phyloP scores from a whole-genome alignment of 1,140 invertebrate species.

The Sogatella furcifera region DNA sequence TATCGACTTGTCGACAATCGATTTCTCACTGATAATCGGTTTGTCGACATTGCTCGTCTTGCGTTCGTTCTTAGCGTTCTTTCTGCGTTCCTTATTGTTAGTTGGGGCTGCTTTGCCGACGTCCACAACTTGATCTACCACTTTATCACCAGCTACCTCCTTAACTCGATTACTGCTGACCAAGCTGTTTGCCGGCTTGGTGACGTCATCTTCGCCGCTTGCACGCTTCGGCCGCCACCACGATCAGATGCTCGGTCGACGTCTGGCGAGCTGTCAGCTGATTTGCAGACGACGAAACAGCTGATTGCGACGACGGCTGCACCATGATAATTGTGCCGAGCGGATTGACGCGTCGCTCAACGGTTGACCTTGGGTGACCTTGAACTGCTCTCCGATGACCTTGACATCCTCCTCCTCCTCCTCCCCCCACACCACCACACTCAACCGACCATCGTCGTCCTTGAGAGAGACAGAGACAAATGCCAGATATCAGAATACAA shows the following conservation, averaged over 20 bases:
- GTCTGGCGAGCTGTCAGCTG: not conserved
- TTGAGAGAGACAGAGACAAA: not conserved
- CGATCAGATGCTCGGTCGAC: not conserved
- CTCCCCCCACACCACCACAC: not conserved
- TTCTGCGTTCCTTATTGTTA: not conserved
- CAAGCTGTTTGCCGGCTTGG: not conserved
- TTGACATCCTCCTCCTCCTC: not conserved
- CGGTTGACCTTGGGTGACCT: conserved; percentile 7
- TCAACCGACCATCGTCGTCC: not conserved
- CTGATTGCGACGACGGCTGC: conserved; percentile 1
- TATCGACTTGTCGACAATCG: too few species aligned
- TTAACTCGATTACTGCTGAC: not conserved
- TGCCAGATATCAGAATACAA: not conserved
- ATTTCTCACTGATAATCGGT: too few species aligned
- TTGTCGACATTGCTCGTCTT: too few species aligned
- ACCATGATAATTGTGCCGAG: conserved; percentile 18
- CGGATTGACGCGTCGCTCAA: conserved; percentile 21
- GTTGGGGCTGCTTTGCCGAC: not conserved
- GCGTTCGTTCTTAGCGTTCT: not conserved
- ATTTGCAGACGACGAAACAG: conserved; percentile 6
- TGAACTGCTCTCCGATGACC: not conserved
- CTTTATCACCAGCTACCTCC: not conserved
- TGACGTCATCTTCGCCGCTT: too few species aligned
- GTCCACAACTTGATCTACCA: too few species aligned
- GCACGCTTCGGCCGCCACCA: not conserved